Evolutionary conservation across 2,113 vertebrate species (phyloP).

Genomic region (Zingel zingel): DNA sequence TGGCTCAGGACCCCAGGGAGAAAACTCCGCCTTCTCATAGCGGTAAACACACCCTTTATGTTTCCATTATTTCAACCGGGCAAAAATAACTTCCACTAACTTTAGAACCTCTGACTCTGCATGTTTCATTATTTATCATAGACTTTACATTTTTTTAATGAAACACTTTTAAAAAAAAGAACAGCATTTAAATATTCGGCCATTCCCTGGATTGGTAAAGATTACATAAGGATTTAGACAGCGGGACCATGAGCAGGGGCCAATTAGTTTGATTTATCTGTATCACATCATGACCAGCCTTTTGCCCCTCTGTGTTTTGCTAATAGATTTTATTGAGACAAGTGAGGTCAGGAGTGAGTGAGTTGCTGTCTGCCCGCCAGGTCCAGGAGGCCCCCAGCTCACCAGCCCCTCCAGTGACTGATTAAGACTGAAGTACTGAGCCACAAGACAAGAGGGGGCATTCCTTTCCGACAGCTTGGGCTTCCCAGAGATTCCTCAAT

Average conservation of each 20-base stretch:
- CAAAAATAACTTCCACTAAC: conserved; percentile 5
- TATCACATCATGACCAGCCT: conserved; percentile 42
- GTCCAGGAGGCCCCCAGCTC: conserved; percentile 28
- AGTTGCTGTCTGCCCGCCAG: conserved; percentile 29
- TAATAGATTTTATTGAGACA: conserved; percentile 72
- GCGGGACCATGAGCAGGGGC: background rate
- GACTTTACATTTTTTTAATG: background rate
- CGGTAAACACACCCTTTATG: conserved; percentile 47
- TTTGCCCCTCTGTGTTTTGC: conserved; percentile 57
- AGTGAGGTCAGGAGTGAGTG: conserved; percentile 59
- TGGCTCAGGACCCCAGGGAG: conserved; percentile 61
- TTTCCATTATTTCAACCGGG: conserved; percentile 28
- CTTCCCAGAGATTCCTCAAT: conserved; percentile 78
- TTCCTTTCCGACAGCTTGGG: conserved; percentile 69
- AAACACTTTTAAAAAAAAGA: background rate
- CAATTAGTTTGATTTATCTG: conserved; percentile 63
- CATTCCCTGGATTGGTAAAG: background rate
- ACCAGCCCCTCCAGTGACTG: conserved; percentile 53
- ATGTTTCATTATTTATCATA: background rate
- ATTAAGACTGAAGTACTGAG: conserved; percentile 55
- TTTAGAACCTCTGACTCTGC: background rate
- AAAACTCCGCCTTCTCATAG: conserved; percentile 75
- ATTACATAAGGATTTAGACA: conserved; percentile 19
- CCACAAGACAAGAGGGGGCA: conserved; percentile 56
- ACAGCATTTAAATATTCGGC: background rate